Base-by-base conservation (phyloP, 2,113 vertebrate genomes). In the Caracal caracal region DNA sequence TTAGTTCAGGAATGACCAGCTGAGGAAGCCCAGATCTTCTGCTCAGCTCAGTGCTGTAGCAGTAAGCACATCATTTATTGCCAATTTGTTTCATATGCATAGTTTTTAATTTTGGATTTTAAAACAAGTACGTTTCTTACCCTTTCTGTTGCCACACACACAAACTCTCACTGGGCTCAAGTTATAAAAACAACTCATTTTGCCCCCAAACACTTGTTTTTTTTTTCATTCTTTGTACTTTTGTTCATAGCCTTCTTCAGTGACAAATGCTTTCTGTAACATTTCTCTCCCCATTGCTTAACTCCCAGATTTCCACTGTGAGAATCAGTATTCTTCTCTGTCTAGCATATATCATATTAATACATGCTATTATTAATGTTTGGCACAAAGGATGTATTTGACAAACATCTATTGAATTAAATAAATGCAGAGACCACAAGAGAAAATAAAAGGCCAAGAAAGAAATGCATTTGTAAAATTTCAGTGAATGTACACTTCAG, bases 371-470 rank as follows among this genome's bases (percentile, higher is more conserved):
- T 76, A 65, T 51, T 79, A 95, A 90, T 59, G 9, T 80, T 12
- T 90, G 78, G 26, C 81, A 85, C 66, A 88, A 86, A 79, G 40
- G 51, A 43, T 84, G 19, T 78, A 10, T 68, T 88, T 88, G 56
- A 90, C 87, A 93, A 93, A 83, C 26, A 85, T 81, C 40, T 79
- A 51, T 3, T 81, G 73, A 94, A 61, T 88, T 95, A 66, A 87
- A 78, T 78, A 94, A 88, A 40, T 68, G 9, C 51, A 63, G 2
- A 61, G 11, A 83, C 8, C 17, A 79, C 6, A 82, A 65, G 2
- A 84, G 35, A 88, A 96, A 84, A 90, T 37, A 63, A 95, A 96
- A 92, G 5, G 19, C 7, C 8, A 70, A 10, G 28, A 79, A 94
- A 40, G 24, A 84, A 93, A 90, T 49, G 3, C 22, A 79, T 92